Conservation (phyloP, 2,888 invertebrate genomes). For the Alviniconcha strummeri region DNA sequence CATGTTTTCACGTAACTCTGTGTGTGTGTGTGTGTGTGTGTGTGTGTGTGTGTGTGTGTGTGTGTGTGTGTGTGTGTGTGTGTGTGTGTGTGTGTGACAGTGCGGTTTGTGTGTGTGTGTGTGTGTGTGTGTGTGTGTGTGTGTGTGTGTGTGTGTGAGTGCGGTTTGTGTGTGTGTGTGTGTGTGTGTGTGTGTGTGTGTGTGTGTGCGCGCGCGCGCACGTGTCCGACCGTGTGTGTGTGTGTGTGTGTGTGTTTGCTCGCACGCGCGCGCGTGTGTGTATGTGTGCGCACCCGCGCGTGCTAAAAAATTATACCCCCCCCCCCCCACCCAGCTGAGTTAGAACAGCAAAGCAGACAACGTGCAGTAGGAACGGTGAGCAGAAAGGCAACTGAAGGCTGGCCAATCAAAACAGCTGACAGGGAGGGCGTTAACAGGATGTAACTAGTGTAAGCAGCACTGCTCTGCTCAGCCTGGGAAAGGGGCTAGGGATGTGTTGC, state of each 20-base stretch:
- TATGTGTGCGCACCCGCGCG: not conserved
- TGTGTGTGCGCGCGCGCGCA: not conserved
- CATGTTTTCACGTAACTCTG: too few species aligned
- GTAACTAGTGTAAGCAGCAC: not conserved
- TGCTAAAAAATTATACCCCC: not conserved
- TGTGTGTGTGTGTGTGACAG: not conserved
- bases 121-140: not conserved
- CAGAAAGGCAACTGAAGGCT: not conserved
- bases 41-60: not conserved
- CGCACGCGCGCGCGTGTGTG: not conserved
- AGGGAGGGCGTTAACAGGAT: not conserved
- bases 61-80: not conserved
- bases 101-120: not conserved
- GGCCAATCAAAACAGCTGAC: not conserved
- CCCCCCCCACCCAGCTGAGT: not conserved
- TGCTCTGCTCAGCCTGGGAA: not conserved
- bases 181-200: constrained; percentile 6
- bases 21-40: not conserved
- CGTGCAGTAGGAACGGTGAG: not conserved
- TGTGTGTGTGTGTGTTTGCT: not conserved
- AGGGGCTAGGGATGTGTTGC: not conserved
- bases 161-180: not conserved
- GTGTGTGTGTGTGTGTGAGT: not conserved
- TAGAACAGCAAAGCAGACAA: not conserved
- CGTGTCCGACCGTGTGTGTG: not conserved